Percentiles rank a stretch among this genome's conserved stretches.
phyloP scores from a whole-genome alignment of 2,888 invertebrate genomes.

The Neoitamus cyanurus region DNA sequence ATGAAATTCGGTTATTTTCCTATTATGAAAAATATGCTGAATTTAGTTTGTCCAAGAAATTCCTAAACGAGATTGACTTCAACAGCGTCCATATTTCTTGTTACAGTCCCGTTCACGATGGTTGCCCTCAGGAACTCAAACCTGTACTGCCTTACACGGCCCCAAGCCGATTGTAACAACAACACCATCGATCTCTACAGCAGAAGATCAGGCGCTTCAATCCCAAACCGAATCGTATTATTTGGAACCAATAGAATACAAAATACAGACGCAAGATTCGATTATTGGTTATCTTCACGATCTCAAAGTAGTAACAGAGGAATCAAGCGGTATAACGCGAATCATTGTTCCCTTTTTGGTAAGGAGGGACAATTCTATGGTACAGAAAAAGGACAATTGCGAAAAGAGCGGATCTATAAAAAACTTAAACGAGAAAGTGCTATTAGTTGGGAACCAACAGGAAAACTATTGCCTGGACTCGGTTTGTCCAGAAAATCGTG shows the following conservation, averaged over 20 bases:
- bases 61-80: neutral
- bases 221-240: neutral
- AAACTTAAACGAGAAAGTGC: slow-evolving; percentile 14
- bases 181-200: neutral
- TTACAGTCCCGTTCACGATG: slow-evolving; percentile 39
- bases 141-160: slow-evolving; percentile 14
- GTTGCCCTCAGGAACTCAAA: slow-evolving; percentile 11
- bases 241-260: neutral
- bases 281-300: slow-evolving; percentile 7
- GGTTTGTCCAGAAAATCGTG: neutral
- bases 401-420: neutral
- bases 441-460: neutral
- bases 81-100: neutral
- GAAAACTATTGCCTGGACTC: slow-evolving; percentile 5
- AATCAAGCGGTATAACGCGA: slow-evolving; percentile 28
- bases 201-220: neutral
- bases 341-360: slow-evolving; percentile 44
- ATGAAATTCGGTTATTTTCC: neutral
- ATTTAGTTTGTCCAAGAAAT: neutral
- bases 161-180: slow-evolving; percentile 14
- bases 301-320: slow-evolving; percentile 10
- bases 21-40: neutral
- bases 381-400: neutral
- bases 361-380: neutral
- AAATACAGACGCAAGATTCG: neutral